Conservation (phyloP, 64 coral and sea anemone species). For the Catalaphyllia jardinei region DNA sequence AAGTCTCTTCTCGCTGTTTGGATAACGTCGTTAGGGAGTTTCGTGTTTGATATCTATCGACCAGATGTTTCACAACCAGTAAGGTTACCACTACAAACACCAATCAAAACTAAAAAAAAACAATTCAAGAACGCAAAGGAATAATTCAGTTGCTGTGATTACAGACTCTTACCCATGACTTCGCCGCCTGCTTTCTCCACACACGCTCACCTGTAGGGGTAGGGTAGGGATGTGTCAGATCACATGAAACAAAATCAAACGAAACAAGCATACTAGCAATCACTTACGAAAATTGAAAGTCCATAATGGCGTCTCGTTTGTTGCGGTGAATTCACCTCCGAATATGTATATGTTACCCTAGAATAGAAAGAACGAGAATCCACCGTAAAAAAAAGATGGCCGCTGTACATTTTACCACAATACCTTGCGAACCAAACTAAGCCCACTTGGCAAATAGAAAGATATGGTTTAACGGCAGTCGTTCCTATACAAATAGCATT, state of each 20-base stretch:
- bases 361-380: slow-evolving; percentile 4
- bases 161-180: slow-evolving; percentile 35
- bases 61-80: background rate
- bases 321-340: slow-evolving; percentile 93
- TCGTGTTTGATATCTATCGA: no score
- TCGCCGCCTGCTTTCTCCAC: slow-evolving; percentile 28
- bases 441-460: no score
- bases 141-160: background rate
- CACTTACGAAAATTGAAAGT: slow-evolving; percentile 78
- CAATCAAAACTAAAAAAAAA: background rate
- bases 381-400: no score
- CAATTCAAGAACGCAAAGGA: background rate
- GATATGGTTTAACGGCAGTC: no score
- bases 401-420: no score
- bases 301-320: slow-evolving; percentile 76
- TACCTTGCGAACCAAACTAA: no score
- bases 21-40: no score
- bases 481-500: no score
- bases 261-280: background rate
- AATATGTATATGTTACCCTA: slow-evolving; percentile 89
- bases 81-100: no score
- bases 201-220: background rate
- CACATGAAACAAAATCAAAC: background rate
- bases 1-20: no score
- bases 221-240: background rate